Evolutionary conservation across 2,797 vertebrate species (phyloP), one percentile per base, ranked within the genome.

Genomic region (Ptychadena robeensis): DNA sequence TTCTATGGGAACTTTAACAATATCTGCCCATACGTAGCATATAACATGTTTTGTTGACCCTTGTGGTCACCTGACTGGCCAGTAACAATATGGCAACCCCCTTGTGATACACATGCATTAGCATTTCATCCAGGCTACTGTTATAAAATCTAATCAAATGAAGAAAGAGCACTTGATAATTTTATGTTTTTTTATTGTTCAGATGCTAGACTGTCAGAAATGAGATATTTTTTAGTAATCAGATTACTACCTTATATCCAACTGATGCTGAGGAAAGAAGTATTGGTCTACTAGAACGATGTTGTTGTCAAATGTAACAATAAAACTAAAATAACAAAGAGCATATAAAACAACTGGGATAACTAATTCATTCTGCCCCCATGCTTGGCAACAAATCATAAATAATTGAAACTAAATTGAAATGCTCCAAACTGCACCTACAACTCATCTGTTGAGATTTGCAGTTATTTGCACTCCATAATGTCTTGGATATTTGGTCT

Each of bases 351-450:
- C 27, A 22, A 32, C 63, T 48, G 63, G 22, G 35, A 65, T 76
- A 25, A 77, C 59, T 30, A 79, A 79, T 35, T 11, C 15, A 38
- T 57, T 35, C 44, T 70, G 66, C 31, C 38, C 59, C 25, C 27
- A 61, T 66, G 11, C 32, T 48, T 40, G n/a, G 28, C 64, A 34
- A 53, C 75, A 77, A 66, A 48, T 77, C 28, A 66, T 66, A 77
- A 66, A 48, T 66, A 32, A 77, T 66, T 76, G 18, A 65, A 66
- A 77, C 44, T 48, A 32, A 11, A 66, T 30, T 48, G 63, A 66
- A 67, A 77, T 10, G 30, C 40, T 22, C 44, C 18, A 53, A 53
- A 22, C 22, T 53, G 44, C 44, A 53, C 15, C 44, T 18, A 32
- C 25, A 34, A 34, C 53, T 12, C 66, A 53, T 79, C 14, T 68